Base-by-base conservation (phyloP, 2,888 invertebrate species). In the Cosmia trapezina region DNA sequence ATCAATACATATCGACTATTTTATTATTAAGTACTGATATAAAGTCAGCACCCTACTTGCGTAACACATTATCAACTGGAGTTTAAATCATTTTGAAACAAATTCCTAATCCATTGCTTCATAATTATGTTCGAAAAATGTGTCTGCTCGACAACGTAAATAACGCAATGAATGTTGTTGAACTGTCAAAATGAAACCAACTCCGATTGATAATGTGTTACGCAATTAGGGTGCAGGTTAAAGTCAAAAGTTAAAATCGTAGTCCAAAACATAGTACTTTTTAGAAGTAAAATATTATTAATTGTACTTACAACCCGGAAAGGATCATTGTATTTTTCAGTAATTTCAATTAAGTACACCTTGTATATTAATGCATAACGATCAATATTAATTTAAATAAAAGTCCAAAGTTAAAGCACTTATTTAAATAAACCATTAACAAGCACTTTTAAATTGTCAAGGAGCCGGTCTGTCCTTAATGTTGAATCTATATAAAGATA, bases 321-420 rank as follows among this genome's bases (percentile, higher is more conserved):
- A 19, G 33, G 12, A n/a, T 17, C 33, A 33, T 33, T 33, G n/a
- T n/a, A 33, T 57, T 33, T 9, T n/a, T n/a, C n/a, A n/a, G 49
- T 9, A 4, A 45, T 45, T 45, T 45, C 14, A 45, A 45, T 45
- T 45, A 45, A 45, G 45, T 45, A 45, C 45, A 45, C 45, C 12
- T 45, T 45, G 45, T 45, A 12, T 14, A 12, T 43, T 19, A 19
- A 19, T 49, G 19, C 19, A 3, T 19, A 9, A 9, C 9, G 9
- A 49, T 51, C 9, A 51, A n/a, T n/a, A 51, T 51, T 51, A 51
- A 51, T 33, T 57, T 6, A 57, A 22, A 5, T 41, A 14, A 69
- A 68, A 69, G 14, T 12, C 12, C 49, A 43, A 51, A 69, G 28
- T 33, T 11, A n/a, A 69, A 69, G n/a, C n/a, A 69, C 6, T 22